Evolutionary conservation across 2,113 vertebrate species (phyloP).

Genomic region (Mesitornis unicolor): DNA sequence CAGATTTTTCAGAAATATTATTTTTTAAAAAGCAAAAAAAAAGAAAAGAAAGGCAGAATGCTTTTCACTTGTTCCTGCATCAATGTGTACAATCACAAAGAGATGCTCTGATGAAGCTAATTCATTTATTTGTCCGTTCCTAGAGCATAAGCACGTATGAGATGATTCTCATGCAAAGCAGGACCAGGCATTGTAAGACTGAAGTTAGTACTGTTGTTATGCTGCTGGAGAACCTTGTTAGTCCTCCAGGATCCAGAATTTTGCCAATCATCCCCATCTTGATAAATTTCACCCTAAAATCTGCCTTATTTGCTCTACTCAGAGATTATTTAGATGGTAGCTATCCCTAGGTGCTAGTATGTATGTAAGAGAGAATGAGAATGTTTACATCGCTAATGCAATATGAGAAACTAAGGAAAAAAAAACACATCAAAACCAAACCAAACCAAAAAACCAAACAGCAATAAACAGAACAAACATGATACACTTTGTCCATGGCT

Average conservation of each 20-base stretch:
- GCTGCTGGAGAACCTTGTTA: background rate
- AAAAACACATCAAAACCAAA: too few relatives aligned
- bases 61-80: background rate
- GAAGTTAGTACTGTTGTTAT: too few relatives aligned
- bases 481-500: background rate
- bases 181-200: background rate
- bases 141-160: too few relatives aligned
- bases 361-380: background rate
- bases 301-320: background rate
- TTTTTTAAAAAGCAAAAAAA: background rate
- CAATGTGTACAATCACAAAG: background rate
- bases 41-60: background rate
- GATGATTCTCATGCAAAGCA: background rate
- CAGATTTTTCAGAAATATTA: background rate
- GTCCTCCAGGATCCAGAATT: background rate
- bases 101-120: background rate
- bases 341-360: background rate
- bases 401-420: background rate
- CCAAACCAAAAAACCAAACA: background rate
- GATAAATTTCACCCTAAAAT: background rate
- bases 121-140: background rate
- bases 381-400: background rate
- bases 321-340: background rate
- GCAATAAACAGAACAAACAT: background rate
- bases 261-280: background rate